phyloP scores from a whole-genome alignment of 2,888 invertebrate genomes.

The Stramonita haemastoma region DNA sequence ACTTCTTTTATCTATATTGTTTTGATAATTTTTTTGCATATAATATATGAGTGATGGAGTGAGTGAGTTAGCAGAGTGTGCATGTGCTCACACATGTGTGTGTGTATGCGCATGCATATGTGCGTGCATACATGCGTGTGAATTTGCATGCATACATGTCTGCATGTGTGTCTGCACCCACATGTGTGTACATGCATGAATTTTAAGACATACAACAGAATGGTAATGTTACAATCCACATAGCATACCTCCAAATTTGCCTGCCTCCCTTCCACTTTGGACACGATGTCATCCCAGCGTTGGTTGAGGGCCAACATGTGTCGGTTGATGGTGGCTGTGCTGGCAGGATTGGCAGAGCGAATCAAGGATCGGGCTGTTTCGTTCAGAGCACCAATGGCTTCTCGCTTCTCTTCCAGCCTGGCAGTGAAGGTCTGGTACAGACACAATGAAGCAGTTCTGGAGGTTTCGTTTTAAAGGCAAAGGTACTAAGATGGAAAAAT shows the following conservation, averaged over 20 bases:
- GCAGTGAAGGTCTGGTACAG: conserved; percentile 22
- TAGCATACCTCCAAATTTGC: conserved; percentile 61
- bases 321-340: conserved; percentile 57
- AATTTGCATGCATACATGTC: not conserved
- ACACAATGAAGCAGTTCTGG: not conserved
- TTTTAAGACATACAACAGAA: not conserved
- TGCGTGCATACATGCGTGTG: not conserved
- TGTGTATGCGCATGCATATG: not conserved
- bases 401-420: conserved; percentile 31
- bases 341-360: conserved; percentile 83
- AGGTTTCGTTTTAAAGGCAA: not conserved
- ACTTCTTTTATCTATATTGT: not conserved
- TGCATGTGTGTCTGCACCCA: not conserved
- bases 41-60: not conserved
- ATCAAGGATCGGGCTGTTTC: conserved; percentile 87
- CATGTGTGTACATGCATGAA: not conserved
- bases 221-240: too few species aligned
- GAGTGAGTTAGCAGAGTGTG: too few species aligned
- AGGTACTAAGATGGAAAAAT: too few species aligned
- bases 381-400: conserved; percentile 85
- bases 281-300: conserved; percentile 61
- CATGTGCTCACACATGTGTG: not conserved
- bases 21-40: not conserved
- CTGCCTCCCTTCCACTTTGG: conserved; percentile 62
- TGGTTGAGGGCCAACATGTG: conserved; percentile 62